Percentiles rank a stretch among this genome's conserved stretches.
Conservation (phyloP, 2,797 vertebrate genomes). For the Bradypodion ventrale region DNA sequence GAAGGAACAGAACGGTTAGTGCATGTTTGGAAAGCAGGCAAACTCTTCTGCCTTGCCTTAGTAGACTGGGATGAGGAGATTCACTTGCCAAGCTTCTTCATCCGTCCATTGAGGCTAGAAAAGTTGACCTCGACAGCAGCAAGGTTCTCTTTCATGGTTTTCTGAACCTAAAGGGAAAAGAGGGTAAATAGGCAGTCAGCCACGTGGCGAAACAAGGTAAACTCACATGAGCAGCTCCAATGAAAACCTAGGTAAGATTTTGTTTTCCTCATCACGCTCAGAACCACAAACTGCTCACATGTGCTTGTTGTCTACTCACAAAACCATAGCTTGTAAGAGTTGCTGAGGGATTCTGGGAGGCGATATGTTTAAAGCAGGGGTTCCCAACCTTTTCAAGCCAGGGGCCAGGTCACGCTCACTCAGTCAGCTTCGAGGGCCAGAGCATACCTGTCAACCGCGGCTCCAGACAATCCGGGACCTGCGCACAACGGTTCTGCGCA, state of each 20-base stretch:
- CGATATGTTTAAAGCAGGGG: too few relatives aligned
- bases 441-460: too few relatives aligned
- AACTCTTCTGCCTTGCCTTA: background rate
- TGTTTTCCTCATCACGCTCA: background rate
- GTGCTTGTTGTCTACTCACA: background rate
- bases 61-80: background rate
- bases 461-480: too few relatives aligned
- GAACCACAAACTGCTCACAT: background rate
- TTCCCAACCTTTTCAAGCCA: too few relatives aligned
- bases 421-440: too few relatives aligned
- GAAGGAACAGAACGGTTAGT: constrained; percentile 5
- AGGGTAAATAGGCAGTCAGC: background rate
- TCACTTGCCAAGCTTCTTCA: constrained; percentile 89
- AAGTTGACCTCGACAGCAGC: constrained; percentile 88
- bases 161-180: constrained; percentile 82
- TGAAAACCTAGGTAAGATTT: background rate
- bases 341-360: too few relatives aligned
- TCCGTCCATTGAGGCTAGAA: constrained; percentile 82
- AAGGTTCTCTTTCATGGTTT: constrained; percentile 92
- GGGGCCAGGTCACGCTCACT: too few relatives aligned
- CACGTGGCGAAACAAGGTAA: background rate
- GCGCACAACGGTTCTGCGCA: too few relatives aligned
- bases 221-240: background rate
- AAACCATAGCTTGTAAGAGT: too few relatives aligned
- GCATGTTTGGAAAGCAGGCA: constrained; percentile 24